A percentile compares a stretch with the other conserved stretches of the same genome.
phyloP scores from a whole-genome alignment of 2,797 vertebrate species.

The Saxicola maurus region DNA sequence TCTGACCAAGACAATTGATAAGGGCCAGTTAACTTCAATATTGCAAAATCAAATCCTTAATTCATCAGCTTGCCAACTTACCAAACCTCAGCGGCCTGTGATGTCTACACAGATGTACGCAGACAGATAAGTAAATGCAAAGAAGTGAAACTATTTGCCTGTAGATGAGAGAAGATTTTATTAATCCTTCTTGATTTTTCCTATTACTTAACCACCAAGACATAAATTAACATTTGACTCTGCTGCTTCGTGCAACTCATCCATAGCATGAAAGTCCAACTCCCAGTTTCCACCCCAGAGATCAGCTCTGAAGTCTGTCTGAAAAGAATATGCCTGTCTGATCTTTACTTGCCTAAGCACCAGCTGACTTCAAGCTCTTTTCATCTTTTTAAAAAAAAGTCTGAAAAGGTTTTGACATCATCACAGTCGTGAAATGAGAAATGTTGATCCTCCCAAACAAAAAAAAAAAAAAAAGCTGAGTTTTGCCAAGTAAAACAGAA shows the following conservation, averaged over 20 bases:
- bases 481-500: neutral
- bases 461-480: neutral
- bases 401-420: conserved; percentile 7
- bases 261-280: neutral
- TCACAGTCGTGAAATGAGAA: neutral
- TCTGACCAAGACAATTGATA: neutral
- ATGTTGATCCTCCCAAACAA: neutral
- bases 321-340: neutral
- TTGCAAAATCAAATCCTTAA: neutral
- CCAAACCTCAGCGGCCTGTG: neutral
- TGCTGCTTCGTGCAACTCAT: neutral
- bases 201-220: neutral
- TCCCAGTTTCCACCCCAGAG: neutral
- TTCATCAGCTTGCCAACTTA: neutral
- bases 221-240: conserved; percentile 22
- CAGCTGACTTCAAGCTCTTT: neutral
- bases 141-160: conserved; percentile 27
- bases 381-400: neutral
- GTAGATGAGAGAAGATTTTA: conserved; percentile 18
- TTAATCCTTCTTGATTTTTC: conserved; percentile 13
- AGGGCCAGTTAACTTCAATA: neutral
- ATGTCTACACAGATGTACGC: conserved; percentile 8
- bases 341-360: conserved; percentile 1
- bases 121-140: conserved; percentile 15
- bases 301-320: neutral